Evolutionary conservation across 2,113 vertebrate species (phyloP), one percentile per base, ranked within the genome.

Genomic region (Glareola pratincola): DNA sequence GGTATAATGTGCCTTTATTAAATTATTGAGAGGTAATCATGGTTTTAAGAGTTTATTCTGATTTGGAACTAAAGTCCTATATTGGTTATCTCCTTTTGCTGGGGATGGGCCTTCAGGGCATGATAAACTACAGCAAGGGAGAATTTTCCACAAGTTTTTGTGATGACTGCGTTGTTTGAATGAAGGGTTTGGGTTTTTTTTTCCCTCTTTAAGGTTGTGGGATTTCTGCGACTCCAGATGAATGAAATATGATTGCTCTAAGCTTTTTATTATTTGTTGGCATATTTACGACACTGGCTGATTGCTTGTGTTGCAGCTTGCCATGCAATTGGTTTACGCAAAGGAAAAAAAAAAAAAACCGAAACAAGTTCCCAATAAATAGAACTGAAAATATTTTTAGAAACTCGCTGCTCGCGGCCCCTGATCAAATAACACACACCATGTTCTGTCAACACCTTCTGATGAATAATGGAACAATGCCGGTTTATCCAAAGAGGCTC

Each of bases 361-460:
- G 77, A 69, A 79, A 23, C 75, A 85, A 53, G 29, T 53, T 73
- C 66, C 45, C 17, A 79, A 43, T 76, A 95, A 95, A 91, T 11
- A 87, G 89, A 97, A 79, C 66, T 74, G 53, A 13, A 79, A 77
- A 24, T 95, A 97, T 91, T 91, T 95, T 97, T 97, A 91, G 94
- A 76, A 94, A 53, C 83, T 56, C 54, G 2, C 66, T 90, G 73
- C 80, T 91, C 2, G 1, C 56, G 84, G 73, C 9, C 39, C 24
- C 41, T 82, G 84, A 91, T 97, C 57, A 94, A 73, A 66, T 90
- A 92, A 48, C 39, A 27, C 11, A 14, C 7, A 18, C 11, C 1
- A 0, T 37, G 66, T 66, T 81, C 89, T 90, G 66, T 93, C 79
- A 93, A 54, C 75, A 75, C 51, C 85, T 85, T 78, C 76, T 81